These are phyloP conservation scores for Patella vulgata DNA, from an alignment of 1,140 invertebrate species.

Conservation along the genomic window DNA sequence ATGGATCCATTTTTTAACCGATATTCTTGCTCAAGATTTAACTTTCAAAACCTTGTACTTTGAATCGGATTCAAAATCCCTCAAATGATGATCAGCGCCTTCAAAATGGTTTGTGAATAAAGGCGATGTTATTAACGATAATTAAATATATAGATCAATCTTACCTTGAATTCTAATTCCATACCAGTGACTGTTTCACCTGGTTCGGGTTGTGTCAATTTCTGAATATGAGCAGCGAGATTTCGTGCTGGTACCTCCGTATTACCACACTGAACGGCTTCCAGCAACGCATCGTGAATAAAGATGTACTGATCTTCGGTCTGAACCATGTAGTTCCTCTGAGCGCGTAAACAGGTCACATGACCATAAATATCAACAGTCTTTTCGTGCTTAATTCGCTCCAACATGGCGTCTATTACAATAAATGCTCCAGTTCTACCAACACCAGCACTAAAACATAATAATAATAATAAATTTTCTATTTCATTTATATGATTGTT, in stretches of 20 bases:
- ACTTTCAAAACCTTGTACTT: too few relatives aligned
- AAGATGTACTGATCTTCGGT: conserved; percentile 99
- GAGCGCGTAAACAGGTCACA: conserved; percentile 95
- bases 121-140: too few relatives aligned
- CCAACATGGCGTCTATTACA: conserved; percentile 98
- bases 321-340: conserved; percentile 80
- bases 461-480: neutral
- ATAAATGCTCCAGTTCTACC: conserved; percentile 97
- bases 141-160: too few relatives aligned
- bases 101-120: too few relatives aligned
- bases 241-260: conserved; percentile 94
- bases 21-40: too few relatives aligned
- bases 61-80: too few relatives aligned
- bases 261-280: conserved; percentile 93
- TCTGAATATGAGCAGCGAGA: conserved; percentile 93
- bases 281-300: conserved; percentile 91
- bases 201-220: conserved; percentile 71
- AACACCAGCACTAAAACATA: conserved; percentile 97
- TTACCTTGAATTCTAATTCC: conserved; percentile 96
- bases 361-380: conserved; percentile 99
- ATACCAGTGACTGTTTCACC: conserved; percentile 82
- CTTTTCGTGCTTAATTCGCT: conserved; percentile 87
- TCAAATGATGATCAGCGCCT: too few relatives aligned
- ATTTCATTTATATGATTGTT: neutral
- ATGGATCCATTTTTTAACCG: too few relatives aligned